Base-by-base conservation (phyloP, 2,797 vertebrate species). In the Pipistrellus nathusii region DNA sequence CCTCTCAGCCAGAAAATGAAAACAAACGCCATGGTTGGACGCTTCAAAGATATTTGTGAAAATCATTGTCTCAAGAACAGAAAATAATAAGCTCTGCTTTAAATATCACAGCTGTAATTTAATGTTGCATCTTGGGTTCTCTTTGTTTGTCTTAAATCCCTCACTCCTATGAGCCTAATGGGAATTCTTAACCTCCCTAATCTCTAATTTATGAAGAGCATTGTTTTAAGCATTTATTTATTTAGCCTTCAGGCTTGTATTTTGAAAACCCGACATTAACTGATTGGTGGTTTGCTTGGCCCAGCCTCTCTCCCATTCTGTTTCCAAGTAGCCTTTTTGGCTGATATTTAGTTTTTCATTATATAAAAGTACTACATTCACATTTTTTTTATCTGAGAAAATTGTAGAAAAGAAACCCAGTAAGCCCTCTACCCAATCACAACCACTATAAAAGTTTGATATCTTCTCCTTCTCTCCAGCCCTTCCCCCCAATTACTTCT, bases 261-360 rank as follows among this genome's bases (percentile, higher is more conserved):
- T 94, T 94, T 90, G 83, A 95, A 94, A 94, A 86, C 32, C 35
- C 72, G 57, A 41, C 35, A 69, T 55, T 90, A 83, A 92, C 57
- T 85, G 90, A 41, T 4, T 55, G 35, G 64, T 55, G 46, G 5
- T 73, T 80, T 84, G 8, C 64, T 83, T 62, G 69, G 11, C 72
- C 25, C 30, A 91, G 21, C 35, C 35, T 95, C 32, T 80, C 75
- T 30, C 32, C 13, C 48, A 57, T 75, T 91, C 91, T 94, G 51
- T 46, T 88, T 94, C 66, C 85, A 89, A 7, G 25, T 78, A 35
- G 46, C 41, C 59, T 86, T 87, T 80, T 77, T n/a, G 30, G 53
- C 59, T 94, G 71, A 21, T 80, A 62, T 66, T 85, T 95, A 78
- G 46, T 41, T 93, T 93, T 93, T 93, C 85, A 77, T 80, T 46